phyloP scores from a whole-genome alignment of 2,888 invertebrate genomes.

The Malthinus flaveolus region DNA sequence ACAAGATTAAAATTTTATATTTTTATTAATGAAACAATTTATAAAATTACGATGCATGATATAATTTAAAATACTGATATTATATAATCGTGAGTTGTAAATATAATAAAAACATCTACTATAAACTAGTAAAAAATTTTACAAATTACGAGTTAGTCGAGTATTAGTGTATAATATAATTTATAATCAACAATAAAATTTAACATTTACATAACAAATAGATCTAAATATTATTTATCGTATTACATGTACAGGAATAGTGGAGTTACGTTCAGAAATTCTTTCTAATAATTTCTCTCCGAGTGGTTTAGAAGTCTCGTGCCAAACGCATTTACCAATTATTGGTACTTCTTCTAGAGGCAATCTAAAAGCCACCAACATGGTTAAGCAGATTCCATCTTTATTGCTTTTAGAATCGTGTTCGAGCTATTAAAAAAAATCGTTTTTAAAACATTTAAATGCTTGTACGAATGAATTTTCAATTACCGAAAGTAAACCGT shows the following conservation, averaged over 20 bases:
- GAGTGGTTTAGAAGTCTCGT: slow-evolving; percentile 72
- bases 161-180: not conserved
- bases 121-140: no score
- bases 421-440: slow-evolving; percentile 61
- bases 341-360: slow-evolving; percentile 85
- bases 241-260: slow-evolving; percentile 81
- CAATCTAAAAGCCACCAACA: slow-evolving; percentile 81
- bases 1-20: no score
- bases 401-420: slow-evolving; percentile 61
- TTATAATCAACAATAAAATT: slow-evolving; percentile 15
- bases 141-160: not conserved
- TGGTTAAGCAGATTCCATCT: slow-evolving; percentile 81
- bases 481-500: slow-evolving; percentile 71
- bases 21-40: not conserved
- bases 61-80: slow-evolving; percentile 1
- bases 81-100: not conserved
- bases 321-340: slow-evolving; percentile 89
- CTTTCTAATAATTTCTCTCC: slow-evolving; percentile 70
- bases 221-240: slow-evolving; percentile 57
- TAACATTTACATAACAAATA: slow-evolving; percentile 17
- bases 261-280: slow-evolving; percentile 74
- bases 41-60: slow-evolving; percentile 1
- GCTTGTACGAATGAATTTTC: no score
- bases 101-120: not conserved
- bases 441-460: no score